Evolutionary conservation across 2,113 vertebrate species (phyloP).

Genomic region (Neodontobutis hainanensis): DNA sequence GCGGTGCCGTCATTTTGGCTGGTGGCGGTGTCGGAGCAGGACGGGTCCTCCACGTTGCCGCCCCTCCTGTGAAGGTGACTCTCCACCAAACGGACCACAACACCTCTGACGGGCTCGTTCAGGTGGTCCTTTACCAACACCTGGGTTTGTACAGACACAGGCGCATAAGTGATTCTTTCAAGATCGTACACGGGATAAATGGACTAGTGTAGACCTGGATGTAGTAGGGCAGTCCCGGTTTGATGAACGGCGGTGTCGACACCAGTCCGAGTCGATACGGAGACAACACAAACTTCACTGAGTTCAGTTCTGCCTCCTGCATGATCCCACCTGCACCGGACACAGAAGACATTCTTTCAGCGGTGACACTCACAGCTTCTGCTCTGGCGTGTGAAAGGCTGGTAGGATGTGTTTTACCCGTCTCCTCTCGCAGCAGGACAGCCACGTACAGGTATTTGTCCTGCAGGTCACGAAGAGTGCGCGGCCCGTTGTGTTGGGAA

Average conservation of each 20-base stretch:
- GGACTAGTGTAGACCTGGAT: conserved; percentile 79
- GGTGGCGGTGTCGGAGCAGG: conserved; percentile 3
- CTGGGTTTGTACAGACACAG: conserved; percentile 69
- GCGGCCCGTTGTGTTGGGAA: conserved; percentile 33
- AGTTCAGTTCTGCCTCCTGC: conserved; percentile 83
- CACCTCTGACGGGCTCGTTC: conserved; percentile 64
- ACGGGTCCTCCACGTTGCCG: conserved; percentile 2
- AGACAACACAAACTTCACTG: conserved; percentile 82
- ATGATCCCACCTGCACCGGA: conserved; percentile 83
- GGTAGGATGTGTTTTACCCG: conserved; percentile 33
- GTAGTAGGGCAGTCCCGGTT: conserved; percentile 88
- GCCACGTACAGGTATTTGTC: conserved; percentile 67
- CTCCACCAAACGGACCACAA: conserved; percentile 71
- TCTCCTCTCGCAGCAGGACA: conserved; percentile 63
- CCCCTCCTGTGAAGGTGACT: conserved; percentile 31
- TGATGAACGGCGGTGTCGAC: conserved; percentile 91
- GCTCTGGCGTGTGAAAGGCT: no score
- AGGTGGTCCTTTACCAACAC: conserved; percentile 87
- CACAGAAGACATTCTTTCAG: not conserved
- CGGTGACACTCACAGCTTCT: no score
- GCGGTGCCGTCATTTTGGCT: conserved; percentile 78
- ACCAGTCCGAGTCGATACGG: conserved; percentile 87
- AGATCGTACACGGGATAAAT: no score
- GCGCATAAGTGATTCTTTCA: no score
- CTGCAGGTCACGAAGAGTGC: conserved; percentile 47